Evolutionary conservation across 2,888 invertebrate species (phyloP).

Genomic region (Opisthograptis luteolata): DNA sequence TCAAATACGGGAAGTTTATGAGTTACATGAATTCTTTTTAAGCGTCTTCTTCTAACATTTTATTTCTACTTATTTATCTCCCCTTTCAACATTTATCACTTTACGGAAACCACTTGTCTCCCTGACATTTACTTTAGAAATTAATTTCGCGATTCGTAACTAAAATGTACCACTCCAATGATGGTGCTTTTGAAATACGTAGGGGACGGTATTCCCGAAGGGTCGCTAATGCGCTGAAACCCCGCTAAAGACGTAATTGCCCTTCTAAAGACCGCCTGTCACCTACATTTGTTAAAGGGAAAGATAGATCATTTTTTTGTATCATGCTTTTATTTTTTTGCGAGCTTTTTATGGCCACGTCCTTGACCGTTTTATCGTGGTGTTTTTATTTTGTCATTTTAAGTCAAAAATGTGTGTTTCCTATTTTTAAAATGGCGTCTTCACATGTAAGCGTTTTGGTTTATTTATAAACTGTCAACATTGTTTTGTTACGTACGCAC

Average conservation of each 20-base stretch:
- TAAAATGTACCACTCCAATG: slow-evolving; percentile 43
- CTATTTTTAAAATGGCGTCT: slow-evolving; percentile 21
- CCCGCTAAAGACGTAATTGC: slow-evolving; percentile 61
- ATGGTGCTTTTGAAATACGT: slow-evolving; percentile 41
- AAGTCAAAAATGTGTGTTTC: slow-evolving; percentile 9
- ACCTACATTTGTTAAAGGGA: slow-evolving; percentile 45
- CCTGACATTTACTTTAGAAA: slow-evolving; percentile 22
- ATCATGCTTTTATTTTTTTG: slow-evolving; percentile 34
- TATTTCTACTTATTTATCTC: background rate
- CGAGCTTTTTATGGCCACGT: slow-evolving; percentile 29
- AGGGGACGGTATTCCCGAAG: slow-evolving; percentile 53
- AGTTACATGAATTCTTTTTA: too few species aligned
- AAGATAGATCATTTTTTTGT: slow-evolving; percentile 42
- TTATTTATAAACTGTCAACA: slow-evolving; percentile 23
- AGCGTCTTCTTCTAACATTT: background rate
- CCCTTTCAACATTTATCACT: background rate
- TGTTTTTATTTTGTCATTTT: slow-evolving; percentile 24
- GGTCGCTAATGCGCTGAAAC: slow-evolving; percentile 55
- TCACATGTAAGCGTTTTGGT: slow-evolving; percentile 5
- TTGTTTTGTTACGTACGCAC: slow-evolving; percentile 24
- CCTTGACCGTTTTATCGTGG: slow-evolving; percentile 39
- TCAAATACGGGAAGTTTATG: too few species aligned
- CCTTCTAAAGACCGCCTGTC: slow-evolving; percentile 41
- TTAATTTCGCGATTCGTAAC: slow-evolving; percentile 24
- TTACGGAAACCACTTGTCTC: slow-evolving; percentile 8